Base-by-base conservation (phyloP, 1,140 invertebrate genomes). In the Zaprionus inermis region DNA sequence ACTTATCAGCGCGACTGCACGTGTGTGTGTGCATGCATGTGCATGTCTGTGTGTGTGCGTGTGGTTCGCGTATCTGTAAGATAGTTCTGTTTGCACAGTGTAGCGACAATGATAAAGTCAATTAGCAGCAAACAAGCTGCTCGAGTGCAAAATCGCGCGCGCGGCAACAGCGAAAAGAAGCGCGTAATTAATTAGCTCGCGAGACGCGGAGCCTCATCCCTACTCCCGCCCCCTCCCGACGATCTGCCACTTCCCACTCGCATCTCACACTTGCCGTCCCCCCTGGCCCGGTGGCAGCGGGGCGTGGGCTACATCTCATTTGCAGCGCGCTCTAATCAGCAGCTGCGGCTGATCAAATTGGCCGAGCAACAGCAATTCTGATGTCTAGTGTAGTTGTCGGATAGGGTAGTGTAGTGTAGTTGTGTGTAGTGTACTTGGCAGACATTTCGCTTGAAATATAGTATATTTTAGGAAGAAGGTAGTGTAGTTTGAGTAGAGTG, bases 41-140 rank as follows among this genome's bases (percentile, higher is more conserved):
- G 22, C 18, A 24, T 32, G n/a, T 32, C 28, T 30, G 3, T 18
- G 41, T 12, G 5, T 18, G 51, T 30, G 12, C 24, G 32, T 46
- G 3, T 18, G 44, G 14, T 14, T n/a, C 44, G 44, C 20, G 51
- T 66, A 69, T 64, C 59, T 72, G 58, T 49, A 38, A 78, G 83
- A 88, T 88, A 89, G 80, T 88, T 88, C 30, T 89, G 78, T 88
- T 88, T 88, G 83, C 51, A 89, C 65, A 67, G 67, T 57, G 82
- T 66, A 82, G 78, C 78, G 81, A 76, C 72, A 72, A 56, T 64
- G 82, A 88, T 86, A 86, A 86, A 86, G 83, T 76, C 79, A 86
- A 86, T 86, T 86, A 86, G 84, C 84, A 69, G 28, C 36, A 60
- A 86, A 86, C 83, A 86, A 77, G 76, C 76, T 38, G 51, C 51